Evolutionary conservation across 2,113 vertebrate genomes (phyloP).

Genomic region (Chamaea fasciata): DNA sequence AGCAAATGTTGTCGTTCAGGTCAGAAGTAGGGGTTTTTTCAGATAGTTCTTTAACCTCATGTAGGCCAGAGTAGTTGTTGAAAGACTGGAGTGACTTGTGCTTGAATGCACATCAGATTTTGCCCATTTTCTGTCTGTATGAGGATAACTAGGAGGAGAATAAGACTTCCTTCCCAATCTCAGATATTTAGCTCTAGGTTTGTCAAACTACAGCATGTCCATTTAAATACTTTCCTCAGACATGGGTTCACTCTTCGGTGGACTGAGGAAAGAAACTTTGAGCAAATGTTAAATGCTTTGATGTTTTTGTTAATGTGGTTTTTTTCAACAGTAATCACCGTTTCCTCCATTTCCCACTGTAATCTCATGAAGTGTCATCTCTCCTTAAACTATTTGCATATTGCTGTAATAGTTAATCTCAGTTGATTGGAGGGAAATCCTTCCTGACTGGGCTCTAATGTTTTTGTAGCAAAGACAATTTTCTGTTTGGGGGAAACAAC

Average conservation of each 20-base stretch:
- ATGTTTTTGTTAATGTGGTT: not conserved
- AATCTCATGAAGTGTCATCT: not conserved
- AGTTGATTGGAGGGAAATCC: not conserved
- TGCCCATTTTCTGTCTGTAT: not conserved
- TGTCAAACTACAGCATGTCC: not conserved
- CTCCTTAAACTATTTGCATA: not conserved
- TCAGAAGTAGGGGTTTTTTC: not conserved
- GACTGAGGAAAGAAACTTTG: not conserved
- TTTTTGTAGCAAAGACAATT: not conserved
- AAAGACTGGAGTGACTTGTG: not conserved
- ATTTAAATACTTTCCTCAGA: not conserved
- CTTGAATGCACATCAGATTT: not conserved
- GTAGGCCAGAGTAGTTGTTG: not conserved
- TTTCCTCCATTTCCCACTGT: not conserved
- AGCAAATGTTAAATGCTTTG: not conserved
- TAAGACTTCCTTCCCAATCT: not conserved
- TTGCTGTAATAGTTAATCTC: not conserved
- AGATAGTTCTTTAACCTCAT: not conserved
- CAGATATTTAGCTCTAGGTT: not conserved
- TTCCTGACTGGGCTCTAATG: not conserved
- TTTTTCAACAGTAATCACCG: not conserved
- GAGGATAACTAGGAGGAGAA: not conserved
- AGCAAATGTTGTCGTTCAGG: not conserved
- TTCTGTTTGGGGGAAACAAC: not conserved
- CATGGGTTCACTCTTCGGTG: not conserved